Percentiles rank a stretch among this genome's conserved stretches.
Conservation (phyloP, 2,888 invertebrate genomes). For the Sarcophaga subvicina region DNA sequence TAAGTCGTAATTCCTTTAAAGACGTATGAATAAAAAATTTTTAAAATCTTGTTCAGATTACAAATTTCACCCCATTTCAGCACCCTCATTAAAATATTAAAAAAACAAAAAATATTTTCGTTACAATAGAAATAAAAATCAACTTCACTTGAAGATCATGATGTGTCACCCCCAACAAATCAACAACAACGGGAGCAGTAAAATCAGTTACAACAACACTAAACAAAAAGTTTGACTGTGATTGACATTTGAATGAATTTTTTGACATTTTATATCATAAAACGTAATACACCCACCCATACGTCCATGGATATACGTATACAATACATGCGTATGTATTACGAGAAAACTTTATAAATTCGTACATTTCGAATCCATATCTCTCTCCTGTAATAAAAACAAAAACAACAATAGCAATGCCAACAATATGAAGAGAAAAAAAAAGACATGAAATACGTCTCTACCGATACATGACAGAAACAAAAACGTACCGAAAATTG, state of each 20-base stretch:
- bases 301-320: too few species aligned
- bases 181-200: conserved; percentile 4
- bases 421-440: neutral
- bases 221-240: conserved; percentile 64
- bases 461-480: conserved; percentile 10
- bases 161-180: neutral
- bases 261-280: conserved; percentile 71
- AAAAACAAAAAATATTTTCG: conserved; percentile 2
- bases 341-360: neutral
- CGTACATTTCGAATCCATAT: conserved; percentile 20
- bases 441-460: conserved; percentile 45
- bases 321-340: too few species aligned
- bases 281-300: conserved; percentile 45
- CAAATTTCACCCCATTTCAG: conserved; percentile 8
- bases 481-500: neutral
- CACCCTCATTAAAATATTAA: conserved; percentile 1
- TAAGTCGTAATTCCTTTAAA: too few species aligned
- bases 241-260: conserved; percentile 76
- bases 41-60: neutral
- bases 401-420: conserved; percentile 15
- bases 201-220: conserved; percentile 6
- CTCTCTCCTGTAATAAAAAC: conserved; percentile 16
- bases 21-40: neutral
- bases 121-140: neutral
- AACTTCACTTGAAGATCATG: conserved; percentile 13